Evolutionary conservation across 2,113 vertebrate species (phyloP).

Genomic region (Hymenochirus boettgeri): DNA sequence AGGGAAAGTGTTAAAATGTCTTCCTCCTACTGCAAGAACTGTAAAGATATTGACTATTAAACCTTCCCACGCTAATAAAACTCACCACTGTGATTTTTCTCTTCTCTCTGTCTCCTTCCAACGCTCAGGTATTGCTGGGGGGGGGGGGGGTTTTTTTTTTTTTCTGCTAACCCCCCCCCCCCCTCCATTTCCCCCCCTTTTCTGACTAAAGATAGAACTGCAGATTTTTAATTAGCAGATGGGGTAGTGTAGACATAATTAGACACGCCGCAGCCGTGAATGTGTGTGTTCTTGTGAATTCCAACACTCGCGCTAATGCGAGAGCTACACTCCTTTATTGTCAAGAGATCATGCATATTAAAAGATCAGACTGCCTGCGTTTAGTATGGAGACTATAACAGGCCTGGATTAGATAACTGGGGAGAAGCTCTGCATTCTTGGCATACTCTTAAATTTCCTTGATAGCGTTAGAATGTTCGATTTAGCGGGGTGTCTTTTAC

Average conservation of each 20-base stretch:
- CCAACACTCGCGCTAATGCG: constrained; percentile 27
- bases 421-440: background rate
- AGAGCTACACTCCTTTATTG: constrained; percentile 18
- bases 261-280: constrained; percentile 12
- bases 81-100: background rate
- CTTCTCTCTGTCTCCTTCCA: constrained; percentile 3
- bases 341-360: constrained; percentile 26
- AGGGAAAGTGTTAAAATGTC: background rate
- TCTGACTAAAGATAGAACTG: constrained; percentile 32
- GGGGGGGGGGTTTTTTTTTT: background rate
- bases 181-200: background rate
- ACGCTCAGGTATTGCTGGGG: background rate
- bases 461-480: too few species aligned
- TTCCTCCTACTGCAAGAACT: background rate
- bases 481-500: too few species aligned
- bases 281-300: constrained; percentile 34
- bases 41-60: background rate
- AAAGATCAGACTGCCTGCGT: background rate
- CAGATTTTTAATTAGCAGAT: constrained; percentile 39
- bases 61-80: background rate
- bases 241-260: constrained; percentile 27
- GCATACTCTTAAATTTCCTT: background rate
- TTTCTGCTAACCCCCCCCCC: too few species aligned
- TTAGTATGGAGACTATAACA: background rate
- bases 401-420: background rate